These are phyloP conservation scores for Calonectris borealis DNA, from an alignment of 2,113 vertebrate genomes.

Conservation along the genomic window DNA sequence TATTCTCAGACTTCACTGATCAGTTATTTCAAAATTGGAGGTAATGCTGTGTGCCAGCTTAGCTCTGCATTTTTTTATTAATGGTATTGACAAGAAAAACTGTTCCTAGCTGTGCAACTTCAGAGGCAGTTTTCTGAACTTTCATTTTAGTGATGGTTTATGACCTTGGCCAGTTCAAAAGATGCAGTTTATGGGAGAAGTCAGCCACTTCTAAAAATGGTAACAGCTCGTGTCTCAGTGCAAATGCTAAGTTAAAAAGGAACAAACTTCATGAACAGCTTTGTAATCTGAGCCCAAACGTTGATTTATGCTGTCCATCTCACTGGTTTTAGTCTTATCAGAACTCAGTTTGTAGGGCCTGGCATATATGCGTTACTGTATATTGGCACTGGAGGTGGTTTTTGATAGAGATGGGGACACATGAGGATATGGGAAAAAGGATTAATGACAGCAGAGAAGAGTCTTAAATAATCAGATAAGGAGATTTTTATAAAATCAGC, in stretches of 20 bases:
- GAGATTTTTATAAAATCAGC: background rate
- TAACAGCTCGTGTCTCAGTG: rapidly evolving
- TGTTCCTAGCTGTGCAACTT: background rate
- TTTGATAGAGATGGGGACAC: background rate
- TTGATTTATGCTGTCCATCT: background rate
- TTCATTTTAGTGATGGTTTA: background rate
- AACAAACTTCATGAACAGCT: background rate
- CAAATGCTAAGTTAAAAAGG: background rate
- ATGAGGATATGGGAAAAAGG: background rate
- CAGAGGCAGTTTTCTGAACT: background rate
- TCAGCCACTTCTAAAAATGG: background rate
- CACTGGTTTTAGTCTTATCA: background rate
- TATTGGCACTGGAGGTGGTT: background rate
- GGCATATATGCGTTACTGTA: rapidly evolving
- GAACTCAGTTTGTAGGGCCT: background rate
- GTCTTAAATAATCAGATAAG: background rate
- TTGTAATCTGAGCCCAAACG: background rate
- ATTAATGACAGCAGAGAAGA: background rate
- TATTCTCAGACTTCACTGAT: background rate
- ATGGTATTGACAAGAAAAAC: background rate
- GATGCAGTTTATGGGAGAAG: background rate
- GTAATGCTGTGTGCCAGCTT: background rate
- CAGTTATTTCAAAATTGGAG: background rate
- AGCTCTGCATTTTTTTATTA: background rate
- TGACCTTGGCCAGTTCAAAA: background rate